These are phyloP conservation scores for Tanypteryx hageni DNA, from an alignment of 2,888 invertebrate genomes.

Conservation along the genomic window DNA sequence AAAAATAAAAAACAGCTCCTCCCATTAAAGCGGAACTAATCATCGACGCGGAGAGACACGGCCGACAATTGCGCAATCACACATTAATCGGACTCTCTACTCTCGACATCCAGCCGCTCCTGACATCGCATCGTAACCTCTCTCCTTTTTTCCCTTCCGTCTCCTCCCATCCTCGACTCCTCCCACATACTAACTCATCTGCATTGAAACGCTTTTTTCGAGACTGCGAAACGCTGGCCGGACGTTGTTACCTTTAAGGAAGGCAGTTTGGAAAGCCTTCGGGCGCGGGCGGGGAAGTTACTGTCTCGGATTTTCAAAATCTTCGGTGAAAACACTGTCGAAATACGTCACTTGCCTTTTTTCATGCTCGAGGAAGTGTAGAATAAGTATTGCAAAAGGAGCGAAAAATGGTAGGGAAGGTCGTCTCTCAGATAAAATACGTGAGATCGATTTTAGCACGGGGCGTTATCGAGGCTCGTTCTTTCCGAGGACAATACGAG, in stretches of 20 bases:
- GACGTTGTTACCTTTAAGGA: conserved; percentile 30
- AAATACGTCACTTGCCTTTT: neutral
- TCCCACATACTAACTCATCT: conserved; percentile 16
- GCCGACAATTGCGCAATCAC: neutral
- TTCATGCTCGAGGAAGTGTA: too few species aligned
- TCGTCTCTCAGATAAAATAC: neutral
- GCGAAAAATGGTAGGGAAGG: neutral
- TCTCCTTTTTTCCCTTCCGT: neutral
- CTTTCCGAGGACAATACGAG: too few species aligned
- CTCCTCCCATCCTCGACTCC: conserved; percentile 23
- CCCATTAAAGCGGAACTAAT: conserved; percentile 11
- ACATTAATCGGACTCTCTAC: conserved; percentile 21
- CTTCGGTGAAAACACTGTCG: neutral
- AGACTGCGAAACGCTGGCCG: conserved; percentile 17
- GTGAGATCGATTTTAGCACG: too few species aligned
- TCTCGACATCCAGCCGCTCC: neutral
- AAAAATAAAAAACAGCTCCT: neutral
- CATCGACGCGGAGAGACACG: neutral
- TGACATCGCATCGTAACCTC: neutral
- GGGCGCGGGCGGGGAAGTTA: neutral
- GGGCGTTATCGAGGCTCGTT: too few species aligned
- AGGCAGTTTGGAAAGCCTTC: conserved; percentile 15
- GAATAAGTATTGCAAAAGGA: too few species aligned
- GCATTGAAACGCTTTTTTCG: conserved; percentile 36
- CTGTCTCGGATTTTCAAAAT: neutral